These are phyloP conservation scores for Leptopilina boulardi DNA, from an alignment of 1,140 invertebrate genomes.

Conservation along the genomic window DNA sequence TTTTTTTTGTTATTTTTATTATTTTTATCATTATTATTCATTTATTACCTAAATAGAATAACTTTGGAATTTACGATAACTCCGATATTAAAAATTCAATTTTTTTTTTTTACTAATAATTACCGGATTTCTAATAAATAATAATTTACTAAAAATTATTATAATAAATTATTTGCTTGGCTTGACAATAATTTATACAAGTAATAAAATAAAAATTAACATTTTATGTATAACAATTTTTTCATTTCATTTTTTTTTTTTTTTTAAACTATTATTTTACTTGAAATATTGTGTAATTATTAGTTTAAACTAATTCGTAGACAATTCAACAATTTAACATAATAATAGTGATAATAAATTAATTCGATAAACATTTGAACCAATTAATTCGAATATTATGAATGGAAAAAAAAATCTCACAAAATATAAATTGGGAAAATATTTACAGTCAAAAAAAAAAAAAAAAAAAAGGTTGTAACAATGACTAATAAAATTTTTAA, in stretches of 20 bases:
- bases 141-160: neutral
- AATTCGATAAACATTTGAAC: too few relatives aligned
- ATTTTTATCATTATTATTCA: too few relatives aligned
- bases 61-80: too few relatives aligned
- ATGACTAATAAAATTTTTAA: too few relatives aligned
- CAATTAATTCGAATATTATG: too few relatives aligned
- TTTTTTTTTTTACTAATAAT: conserved; percentile 2
- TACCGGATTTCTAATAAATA: conserved; percentile 6
- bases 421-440: too few relatives aligned
- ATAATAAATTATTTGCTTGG: neutral
- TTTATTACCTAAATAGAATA: too few relatives aligned
- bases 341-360: neutral
- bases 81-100: neutral
- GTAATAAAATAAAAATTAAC: conserved; percentile 27
- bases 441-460: too few relatives aligned
- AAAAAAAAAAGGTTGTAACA: too few relatives aligned
- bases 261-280: neutral
- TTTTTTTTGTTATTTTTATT: too few relatives aligned
- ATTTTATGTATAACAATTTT: conserved; percentile 10
- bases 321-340: conserved; percentile 22
- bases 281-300: too few relatives aligned
- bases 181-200: neutral
- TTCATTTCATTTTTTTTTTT: neutral
- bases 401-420: too few relatives aligned
- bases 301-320: neutral